Conservation (phyloP, 1,140 invertebrate genomes). For the Aphis craccivora region DNA sequence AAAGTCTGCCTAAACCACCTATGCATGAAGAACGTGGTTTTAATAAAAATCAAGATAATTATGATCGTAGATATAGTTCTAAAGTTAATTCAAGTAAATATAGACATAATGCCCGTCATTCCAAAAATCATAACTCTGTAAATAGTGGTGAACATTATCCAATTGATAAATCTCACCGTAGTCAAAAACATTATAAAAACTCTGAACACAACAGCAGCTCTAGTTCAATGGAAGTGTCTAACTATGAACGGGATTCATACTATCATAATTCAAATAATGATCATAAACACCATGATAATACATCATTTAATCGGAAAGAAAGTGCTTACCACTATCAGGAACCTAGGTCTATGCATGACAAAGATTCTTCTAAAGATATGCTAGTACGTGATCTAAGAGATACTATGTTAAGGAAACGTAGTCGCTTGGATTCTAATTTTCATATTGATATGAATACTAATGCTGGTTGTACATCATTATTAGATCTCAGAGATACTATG, state of each 20-base stretch:
- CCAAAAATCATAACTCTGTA: neutral
- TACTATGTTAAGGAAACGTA: constrained; percentile 23
- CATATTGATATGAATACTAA: constrained; percentile 12
- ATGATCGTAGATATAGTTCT: neutral
- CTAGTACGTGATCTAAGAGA: constrained; percentile 38
- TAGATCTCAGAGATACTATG: constrained; percentile 48
- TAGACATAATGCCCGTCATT: neutral
- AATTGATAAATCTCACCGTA: neutral
- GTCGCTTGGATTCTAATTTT: neutral
- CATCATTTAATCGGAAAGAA: constrained; percentile 6
- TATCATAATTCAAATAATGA: constrained; percentile 14
- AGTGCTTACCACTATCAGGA: neutral
- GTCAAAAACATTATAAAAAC: neutral
- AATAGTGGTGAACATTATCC: neutral
- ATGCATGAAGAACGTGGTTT: neutral
- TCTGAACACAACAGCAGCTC: neutral
- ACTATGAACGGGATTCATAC: neutral
- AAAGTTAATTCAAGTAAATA: neutral
- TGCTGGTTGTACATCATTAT: neutral
- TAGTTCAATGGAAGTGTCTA: neutral
- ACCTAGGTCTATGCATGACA: neutral
- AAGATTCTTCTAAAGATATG: neutral
- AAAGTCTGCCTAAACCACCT: constrained; percentile 39
- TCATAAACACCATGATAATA: neutral
- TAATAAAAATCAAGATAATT: neutral